A percentile compares a stretch with the other conserved stretches of the same genome.
Conservation (phyloP, 2,113 vertebrate genomes). For the Hippocampus abdominalis region DNA sequence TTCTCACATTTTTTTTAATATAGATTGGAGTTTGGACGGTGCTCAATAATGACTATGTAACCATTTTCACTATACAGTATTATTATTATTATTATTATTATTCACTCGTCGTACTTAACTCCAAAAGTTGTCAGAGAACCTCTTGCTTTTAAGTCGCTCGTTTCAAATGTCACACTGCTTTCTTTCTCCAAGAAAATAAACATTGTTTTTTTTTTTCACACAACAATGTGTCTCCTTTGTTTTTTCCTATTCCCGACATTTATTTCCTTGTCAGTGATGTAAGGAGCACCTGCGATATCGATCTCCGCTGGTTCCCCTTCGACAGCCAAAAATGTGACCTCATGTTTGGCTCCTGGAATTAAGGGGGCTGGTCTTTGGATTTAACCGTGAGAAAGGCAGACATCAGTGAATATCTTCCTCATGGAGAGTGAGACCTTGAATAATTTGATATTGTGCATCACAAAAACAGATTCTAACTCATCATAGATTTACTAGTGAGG, state of each 20-base stretch:
- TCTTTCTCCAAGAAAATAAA: too few relatives aligned
- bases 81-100: slow-evolving; percentile 22
- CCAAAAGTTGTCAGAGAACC: not conserved
- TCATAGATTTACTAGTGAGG: not conserved
- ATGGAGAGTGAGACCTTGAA: slow-evolving; percentile 92
- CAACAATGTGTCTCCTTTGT: not conserved
- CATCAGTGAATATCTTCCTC: slow-evolving; percentile 80
- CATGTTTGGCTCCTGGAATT: slow-evolving; percentile 96
- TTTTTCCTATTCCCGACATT: slow-evolving; percentile 9
- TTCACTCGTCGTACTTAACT: slow-evolving; percentile 6
- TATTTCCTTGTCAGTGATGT: slow-evolving; percentile 77
- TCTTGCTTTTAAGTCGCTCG: not conserved
- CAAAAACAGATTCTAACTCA: not conserved
- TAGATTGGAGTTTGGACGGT: slow-evolving; percentile 30
- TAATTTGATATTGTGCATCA: not conserved
- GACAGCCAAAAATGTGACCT: slow-evolving; percentile 91
- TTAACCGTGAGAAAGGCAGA: slow-evolving; percentile 88
- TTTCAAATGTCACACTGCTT: not conserved
- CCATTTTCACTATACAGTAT: slow-evolving; percentile 19
- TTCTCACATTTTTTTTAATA: not conserved
- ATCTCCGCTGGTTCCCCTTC: slow-evolving; percentile 96
- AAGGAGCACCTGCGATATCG: slow-evolving; percentile 90
- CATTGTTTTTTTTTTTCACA: too few relatives aligned
- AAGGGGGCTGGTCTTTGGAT: slow-evolving; percentile 86
- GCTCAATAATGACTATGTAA: not conserved